Conservation (phyloP, 2,888 invertebrate genomes). For the Argyresthia goedartella region DNA sequence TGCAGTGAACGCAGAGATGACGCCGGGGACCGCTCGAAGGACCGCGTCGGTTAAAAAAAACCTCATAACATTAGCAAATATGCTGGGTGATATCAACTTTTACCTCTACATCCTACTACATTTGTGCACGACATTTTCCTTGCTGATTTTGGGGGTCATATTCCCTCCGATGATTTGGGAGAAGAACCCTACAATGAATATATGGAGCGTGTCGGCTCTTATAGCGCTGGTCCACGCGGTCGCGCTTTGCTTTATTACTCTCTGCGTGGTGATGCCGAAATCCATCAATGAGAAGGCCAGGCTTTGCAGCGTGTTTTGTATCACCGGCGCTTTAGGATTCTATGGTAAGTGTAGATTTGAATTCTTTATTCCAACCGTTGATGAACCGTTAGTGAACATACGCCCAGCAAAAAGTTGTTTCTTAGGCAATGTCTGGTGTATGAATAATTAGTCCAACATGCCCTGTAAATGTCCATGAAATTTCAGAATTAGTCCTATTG, state of each 20-base stretch:
- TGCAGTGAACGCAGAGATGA: constrained; percentile 33
- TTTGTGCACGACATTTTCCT: constrained; percentile 64
- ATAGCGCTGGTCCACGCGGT: constrained; percentile 45
- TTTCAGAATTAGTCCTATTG: too few species aligned
- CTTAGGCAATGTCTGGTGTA: too few species aligned
- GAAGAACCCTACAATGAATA: constrained; percentile 44
- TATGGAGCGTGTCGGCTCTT: constrained; percentile 48
- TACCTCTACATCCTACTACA: constrained; percentile 68
- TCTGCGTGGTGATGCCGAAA: constrained; percentile 51
- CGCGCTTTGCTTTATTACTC: constrained; percentile 51
- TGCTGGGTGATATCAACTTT: constrained; percentile 59
- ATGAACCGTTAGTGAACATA: too few species aligned
- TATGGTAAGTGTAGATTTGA: constrained; percentile 54
- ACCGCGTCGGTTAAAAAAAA: constrained; percentile 57
- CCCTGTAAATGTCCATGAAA: too few species aligned
- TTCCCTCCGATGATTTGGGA: constrained; percentile 68
- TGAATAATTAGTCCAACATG: too few species aligned
- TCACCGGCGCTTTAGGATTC: constrained; percentile 65
- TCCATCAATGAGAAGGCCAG: constrained; percentile 49
- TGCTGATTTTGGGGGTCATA: constrained; percentile 58
- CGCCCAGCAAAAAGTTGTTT: too few species aligned
- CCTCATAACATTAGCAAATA: constrained; percentile 48
- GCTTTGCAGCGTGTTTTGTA: constrained; percentile 52
- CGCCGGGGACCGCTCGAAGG: constrained; percentile 49
- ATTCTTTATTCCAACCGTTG: neutral